Evolutionary conservation across 1,140 invertebrate genomes (phyloP), one percentile per base, ranked within the genome.

Genomic region (Trachelipus rathkii): DNA sequence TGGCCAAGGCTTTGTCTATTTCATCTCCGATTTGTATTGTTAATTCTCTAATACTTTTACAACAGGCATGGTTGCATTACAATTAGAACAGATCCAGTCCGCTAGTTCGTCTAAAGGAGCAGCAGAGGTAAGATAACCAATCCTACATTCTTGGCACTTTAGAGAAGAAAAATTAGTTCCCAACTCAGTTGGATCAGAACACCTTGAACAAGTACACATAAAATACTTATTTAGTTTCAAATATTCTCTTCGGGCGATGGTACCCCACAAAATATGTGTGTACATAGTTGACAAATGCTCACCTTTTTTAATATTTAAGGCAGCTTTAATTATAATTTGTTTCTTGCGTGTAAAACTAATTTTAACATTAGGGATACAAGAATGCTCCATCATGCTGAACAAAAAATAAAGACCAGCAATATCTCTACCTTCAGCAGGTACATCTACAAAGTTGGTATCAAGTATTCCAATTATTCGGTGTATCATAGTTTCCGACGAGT

Each of bases 361-460:
- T 21, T 87, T 88, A 0, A 91, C 91, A 82, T 94, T 94, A 1
- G 92, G 90, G 10, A 87, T 85, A 82, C 93, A 94, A 45, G 86
- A 87, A 82, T 94, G 92, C 84, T 93, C 92, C 83, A 92, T 87
- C 44, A 93, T 84, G 15, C 90, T 88, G 0, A 90, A 88, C 21
- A 92, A 84, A 4, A 92, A 91, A 84, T 91, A 94, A 6, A 94
- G 84, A 3, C 91, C 92, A n/a, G 77, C 69, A 15, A 81, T 71
- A 33, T 82, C 82, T 0, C 77, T 70, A 6, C 74, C 73, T 0
- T 60, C 71, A 19, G 78, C 24, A 0, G 80, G 79, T 45, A 83
- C 60, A 76, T 93, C 91, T 80, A 92, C 92, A 9, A 91, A 90
- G 82, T 92, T 93, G 1, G 91, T 90, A 82, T 93, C 91, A 78